Evolutionary conservation across 30 jellyfish, hydroid and myxozoan species (phyloP).

Genomic region (Aurelia sp.): DNA sequence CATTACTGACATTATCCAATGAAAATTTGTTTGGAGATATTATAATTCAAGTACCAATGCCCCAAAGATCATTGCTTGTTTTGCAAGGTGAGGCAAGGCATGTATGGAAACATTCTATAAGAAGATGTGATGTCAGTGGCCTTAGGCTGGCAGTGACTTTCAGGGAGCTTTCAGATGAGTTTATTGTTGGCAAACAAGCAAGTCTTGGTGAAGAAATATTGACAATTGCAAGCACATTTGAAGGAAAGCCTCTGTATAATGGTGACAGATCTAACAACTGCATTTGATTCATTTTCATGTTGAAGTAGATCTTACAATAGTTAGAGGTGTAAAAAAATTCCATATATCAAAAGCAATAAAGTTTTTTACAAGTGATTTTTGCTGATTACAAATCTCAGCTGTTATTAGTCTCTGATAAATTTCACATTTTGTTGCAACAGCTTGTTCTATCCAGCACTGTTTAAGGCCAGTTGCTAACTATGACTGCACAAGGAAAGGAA

Average conservation of each 20-base stretch:
- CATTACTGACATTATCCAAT: constrained; percentile 75
- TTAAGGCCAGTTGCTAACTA: too few species aligned
- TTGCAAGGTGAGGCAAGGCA: constrained; percentile 84
- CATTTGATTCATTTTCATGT: background rate
- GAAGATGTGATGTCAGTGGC: constrained; percentile 52
- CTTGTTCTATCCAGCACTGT: background rate
- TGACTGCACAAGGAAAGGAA: too few species aligned
- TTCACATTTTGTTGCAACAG: background rate
- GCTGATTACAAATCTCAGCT: too few species aligned
- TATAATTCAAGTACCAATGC: constrained; percentile 81
- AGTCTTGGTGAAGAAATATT: constrained; percentile 60
- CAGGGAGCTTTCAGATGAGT: constrained; percentile 80
- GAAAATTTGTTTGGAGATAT: constrained; percentile 15
- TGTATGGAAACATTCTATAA: constrained; percentile 87
- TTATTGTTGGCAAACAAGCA: constrained; percentile 22
- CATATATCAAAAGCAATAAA: background rate
- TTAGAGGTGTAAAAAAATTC: background rate
- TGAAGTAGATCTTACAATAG: background rate
- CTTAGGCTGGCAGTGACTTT: constrained; percentile 89
- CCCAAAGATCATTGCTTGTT: constrained; percentile 76
- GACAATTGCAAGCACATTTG: constrained; percentile 60
- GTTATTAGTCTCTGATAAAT: too few species aligned
- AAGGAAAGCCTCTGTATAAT: constrained; percentile 67
- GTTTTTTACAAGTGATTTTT: too few species aligned
- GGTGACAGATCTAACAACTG: background rate